Base-by-base conservation (phyloP, 2,113 vertebrate species). In the Edolisoma coerulescens region DNA sequence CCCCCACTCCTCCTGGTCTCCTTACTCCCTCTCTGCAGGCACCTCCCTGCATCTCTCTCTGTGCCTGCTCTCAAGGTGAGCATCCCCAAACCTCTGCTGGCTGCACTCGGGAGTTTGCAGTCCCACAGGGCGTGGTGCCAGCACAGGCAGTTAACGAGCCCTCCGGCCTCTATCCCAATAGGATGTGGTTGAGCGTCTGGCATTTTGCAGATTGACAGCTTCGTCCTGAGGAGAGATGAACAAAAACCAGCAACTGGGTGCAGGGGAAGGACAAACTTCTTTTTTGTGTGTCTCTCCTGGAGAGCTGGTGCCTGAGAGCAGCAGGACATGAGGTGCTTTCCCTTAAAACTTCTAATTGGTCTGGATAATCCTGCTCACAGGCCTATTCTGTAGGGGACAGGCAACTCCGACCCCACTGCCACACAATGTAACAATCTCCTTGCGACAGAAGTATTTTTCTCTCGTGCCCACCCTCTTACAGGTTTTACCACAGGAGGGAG, bases 401-500 rank as follows among this genome's bases (percentile, higher is more conserved):
- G 20, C 4, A 32, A 41, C 24, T 44, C 63, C 54, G 50, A 4
- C 4, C 8, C 7, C 33, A 18, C 11, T 65, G 16, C 21, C 28
- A 53, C 42, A 59, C 13, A 27, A 13, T 9, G 28, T 7, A 76
- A 50, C 8, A 53, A 8, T 23, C 16, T 67, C 15, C 59, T 63
- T 69, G 23, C 1, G 0, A 37, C 45, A 70, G 44, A 84, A 67
- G 5, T 16, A 42, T 61, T 79, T 79, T 89, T 37, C 45, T 71
- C 45, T 61, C 41, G 10, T 86, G 57, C 10, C 71, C 35, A 67
- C 59, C 59, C 16, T 93, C 68, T 88, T 45, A 85, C 27, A 70
- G 24, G 21, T 86, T 94, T 94, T 94, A 63, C 87, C 82, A 96
- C 71, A 88, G 87, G 92, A 94, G 90, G 95, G 95, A 96, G 92